Conservation (phyloP, 2,797 vertebrate genomes). For the Tragelaphus oryx region DNA sequence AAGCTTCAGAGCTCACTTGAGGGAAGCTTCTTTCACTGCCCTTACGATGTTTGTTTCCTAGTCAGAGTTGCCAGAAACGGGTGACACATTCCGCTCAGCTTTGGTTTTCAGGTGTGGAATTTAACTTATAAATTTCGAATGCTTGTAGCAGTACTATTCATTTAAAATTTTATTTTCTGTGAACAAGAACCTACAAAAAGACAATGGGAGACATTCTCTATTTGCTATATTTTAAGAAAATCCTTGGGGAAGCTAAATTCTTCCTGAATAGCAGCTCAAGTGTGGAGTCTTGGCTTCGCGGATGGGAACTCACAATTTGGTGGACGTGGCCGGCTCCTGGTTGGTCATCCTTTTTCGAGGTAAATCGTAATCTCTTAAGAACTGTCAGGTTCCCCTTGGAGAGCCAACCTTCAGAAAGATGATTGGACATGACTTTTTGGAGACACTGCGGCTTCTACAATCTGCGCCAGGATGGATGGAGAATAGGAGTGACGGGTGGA, state of each 20-base stretch:
- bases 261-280: conserved; percentile 69
- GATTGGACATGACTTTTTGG: conserved; percentile 87
- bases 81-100: background rate
- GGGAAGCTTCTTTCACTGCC: background rate
- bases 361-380: conserved; percentile 89
- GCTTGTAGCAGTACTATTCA: background rate
- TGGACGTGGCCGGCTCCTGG: conserved; percentile 64
- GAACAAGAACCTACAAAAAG: conserved; percentile 12
- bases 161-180: background rate
- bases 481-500: conserved; percentile 72
- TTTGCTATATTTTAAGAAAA: conserved; percentile 65
- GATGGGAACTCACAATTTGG: conserved; percentile 73
- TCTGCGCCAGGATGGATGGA: conserved; percentile 79
- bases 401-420: conserved; percentile 86
- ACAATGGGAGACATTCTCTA: background rate
- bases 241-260: conserved; percentile 65
- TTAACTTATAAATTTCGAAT: background rate
- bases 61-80: background rate
- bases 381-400: conserved; percentile 87
- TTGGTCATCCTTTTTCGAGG: conserved; percentile 77
- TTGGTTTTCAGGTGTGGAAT: background rate
- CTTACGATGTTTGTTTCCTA: background rate
- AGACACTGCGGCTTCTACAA: conserved; percentile 78
- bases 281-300: conserved; percentile 55
- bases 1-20: too few relatives aligned